Conservation (phyloP, 1,140 invertebrate genomes). For the Drosophila kikkawai region DNA sequence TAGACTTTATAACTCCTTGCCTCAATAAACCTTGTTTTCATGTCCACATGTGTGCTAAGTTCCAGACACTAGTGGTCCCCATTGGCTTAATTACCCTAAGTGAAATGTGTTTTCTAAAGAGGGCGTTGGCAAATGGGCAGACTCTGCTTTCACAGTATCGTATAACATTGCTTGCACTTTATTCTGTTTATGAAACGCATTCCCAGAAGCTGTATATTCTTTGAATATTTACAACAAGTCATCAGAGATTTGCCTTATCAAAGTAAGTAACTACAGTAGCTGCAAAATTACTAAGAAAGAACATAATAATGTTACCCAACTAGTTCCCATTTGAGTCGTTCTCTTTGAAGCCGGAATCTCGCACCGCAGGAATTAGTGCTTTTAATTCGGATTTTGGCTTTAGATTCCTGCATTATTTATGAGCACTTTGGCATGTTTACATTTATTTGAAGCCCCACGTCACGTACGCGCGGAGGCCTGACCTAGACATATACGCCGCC, state of each 20-base stretch:
- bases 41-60: neutral
- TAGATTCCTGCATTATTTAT: constrained; percentile 67
- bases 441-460: constrained; percentile 14
- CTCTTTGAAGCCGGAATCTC: neutral
- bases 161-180: neutral
- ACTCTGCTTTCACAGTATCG: neutral
- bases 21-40: neutral
- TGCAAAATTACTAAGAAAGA: constrained; percentile 3
- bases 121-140: neutral
- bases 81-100: constrained; percentile 17
- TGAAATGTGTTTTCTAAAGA: constrained; percentile 17
- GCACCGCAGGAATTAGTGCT: neutral
- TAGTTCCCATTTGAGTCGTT: neutral
- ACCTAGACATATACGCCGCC: no score
- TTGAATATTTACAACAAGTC: neutral
- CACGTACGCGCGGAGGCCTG: constrained; percentile 55
- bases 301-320: constrained; percentile 18
- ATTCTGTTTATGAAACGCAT: neutral
- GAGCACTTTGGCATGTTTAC: constrained; percentile 32
- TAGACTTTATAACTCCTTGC: neutral
- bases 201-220: neutral
- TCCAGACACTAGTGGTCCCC: neutral
- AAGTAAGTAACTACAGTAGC: neutral
- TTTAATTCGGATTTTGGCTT: constrained; percentile 6
- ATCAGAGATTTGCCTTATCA: neutral